Percentiles rank a stretch among this genome's conserved stretches.
These are phyloP conservation scores for Xenus cinereus DNA, from an alignment of 2,113 vertebrate species.

Conservation along the genomic window DNA sequence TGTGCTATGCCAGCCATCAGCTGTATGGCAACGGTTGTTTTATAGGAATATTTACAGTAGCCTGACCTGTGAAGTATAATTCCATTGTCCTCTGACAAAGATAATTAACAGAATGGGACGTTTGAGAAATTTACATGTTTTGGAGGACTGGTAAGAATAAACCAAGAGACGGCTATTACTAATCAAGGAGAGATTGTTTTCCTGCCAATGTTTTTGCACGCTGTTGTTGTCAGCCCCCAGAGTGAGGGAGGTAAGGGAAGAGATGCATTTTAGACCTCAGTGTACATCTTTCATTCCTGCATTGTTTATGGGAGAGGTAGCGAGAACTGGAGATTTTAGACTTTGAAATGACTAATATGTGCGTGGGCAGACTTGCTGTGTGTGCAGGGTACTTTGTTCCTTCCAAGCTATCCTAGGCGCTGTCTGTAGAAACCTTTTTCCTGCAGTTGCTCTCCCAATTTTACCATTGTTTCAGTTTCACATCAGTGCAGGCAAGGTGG, in stretches of 20 bases:
- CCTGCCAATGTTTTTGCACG: not conserved
- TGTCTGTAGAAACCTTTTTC: not conserved
- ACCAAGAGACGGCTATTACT: not conserved
- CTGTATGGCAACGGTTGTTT: not conserved
- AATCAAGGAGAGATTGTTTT: not conserved
- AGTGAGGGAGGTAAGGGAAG: not conserved
- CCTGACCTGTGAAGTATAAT: not conserved
- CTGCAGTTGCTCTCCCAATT: not conserved
- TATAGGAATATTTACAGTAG: not conserved
- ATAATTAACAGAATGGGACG: not conserved
- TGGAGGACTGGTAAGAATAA: not conserved
- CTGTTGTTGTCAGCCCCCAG: not conserved
- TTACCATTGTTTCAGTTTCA: not conserved
- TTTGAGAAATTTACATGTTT: not conserved
- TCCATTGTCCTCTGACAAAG: not conserved
- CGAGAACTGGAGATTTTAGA: not conserved
- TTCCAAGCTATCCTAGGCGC: not conserved
- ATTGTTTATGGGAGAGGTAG: not conserved
- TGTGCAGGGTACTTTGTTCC: not conserved
- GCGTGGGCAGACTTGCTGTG: not conserved
- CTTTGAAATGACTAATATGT: not conserved
- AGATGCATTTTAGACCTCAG: not conserved
- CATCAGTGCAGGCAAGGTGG: not conserved
- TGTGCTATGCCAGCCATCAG: not conserved
- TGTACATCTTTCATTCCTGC: not conserved